These are phyloP conservation scores for Gymnopithys bicolor DNA, from an alignment of 2,797 vertebrate species.

Conservation along the genomic window DNA sequence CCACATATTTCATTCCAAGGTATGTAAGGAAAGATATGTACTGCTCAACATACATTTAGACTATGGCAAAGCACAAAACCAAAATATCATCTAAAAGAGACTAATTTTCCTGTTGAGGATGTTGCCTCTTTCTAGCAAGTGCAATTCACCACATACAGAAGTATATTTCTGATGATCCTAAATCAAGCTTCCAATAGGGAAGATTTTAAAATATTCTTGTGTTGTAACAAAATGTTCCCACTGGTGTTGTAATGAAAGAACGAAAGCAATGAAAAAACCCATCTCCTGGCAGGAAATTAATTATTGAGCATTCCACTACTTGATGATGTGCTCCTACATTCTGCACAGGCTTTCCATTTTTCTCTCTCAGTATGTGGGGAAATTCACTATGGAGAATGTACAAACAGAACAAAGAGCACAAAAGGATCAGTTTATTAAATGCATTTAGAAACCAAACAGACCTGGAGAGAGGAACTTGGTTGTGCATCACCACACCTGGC, in stretches of 20 bases:
- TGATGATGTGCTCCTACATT: not conserved
- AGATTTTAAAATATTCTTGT: constrained; percentile 56
- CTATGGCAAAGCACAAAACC: not conserved
- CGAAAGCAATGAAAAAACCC: not conserved
- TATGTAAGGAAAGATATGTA: not conserved
- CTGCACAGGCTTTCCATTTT: constrained; percentile 26
- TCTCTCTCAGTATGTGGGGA: not conserved
- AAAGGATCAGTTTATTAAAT: constrained; percentile 34
- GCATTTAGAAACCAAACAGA: not conserved
- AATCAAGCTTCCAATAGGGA: constrained; percentile 38
- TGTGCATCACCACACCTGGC: not conserved
- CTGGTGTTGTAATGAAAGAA: constrained; percentile 32
- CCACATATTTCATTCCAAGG: not conserved
- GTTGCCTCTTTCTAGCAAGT: not conserved
- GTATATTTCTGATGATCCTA: constrained; percentile 29
- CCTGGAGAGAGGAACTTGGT: not conserved
- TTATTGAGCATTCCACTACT: constrained; percentile 34
- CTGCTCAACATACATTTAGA: not conserved
- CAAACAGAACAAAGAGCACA: constrained; percentile 49
- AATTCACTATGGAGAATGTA: constrained; percentile 40
- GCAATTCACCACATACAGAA: not conserved
- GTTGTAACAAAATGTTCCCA: constrained; percentile 61
- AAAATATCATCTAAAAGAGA: not conserved
- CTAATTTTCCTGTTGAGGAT: not conserved
- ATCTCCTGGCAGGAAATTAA: constrained; percentile 60